phyloP scores from a whole-genome alignment of 92 coral and sea anemone species.

The Epizoanthus stellaris region DNA sequence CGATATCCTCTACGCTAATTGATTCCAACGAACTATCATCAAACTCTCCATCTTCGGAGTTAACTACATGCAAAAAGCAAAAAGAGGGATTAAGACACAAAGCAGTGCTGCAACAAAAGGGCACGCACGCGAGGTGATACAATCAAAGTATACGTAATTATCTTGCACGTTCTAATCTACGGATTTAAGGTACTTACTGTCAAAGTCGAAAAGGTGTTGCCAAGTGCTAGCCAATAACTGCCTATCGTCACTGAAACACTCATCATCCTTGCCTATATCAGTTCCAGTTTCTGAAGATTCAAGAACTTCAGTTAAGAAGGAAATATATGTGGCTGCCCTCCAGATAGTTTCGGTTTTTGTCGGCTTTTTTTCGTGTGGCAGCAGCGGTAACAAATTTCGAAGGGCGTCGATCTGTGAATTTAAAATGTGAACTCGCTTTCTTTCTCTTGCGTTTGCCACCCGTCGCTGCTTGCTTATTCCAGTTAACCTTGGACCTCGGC shows the following conservation, averaged over 20 bases:
- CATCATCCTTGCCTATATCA: constrained; percentile 32
- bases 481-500: constrained; percentile 85
- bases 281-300: constrained; percentile 45
- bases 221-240: constrained; percentile 46
- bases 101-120: constrained; percentile 29
- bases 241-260: constrained; percentile 32
- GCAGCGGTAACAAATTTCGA: constrained; percentile 72
- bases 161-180: constrained; percentile 16
- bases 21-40: constrained; percentile 48
- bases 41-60: constrained; percentile 45
- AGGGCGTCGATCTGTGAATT: constrained; percentile 82
- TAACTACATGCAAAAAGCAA: constrained; percentile 8
- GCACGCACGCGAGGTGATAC: constrained; percentile 12
- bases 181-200: constrained; percentile 20
- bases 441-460: constrained; percentile 87
- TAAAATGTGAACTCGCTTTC: constrained; percentile 84
- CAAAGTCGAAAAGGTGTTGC: constrained; percentile 50
- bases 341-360: constrained; percentile 84
- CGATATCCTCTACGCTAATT: constrained; percentile 41
- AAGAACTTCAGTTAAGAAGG: constrained; percentile 44
- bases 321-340: constrained; percentile 84
- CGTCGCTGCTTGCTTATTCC: constrained; percentile 91
- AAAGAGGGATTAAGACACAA: constrained; percentile 19
- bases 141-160: constrained; percentile 18
- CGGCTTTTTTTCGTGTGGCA: constrained; percentile 85